Percentiles rank a stretch among this genome's conserved stretches.
phyloP scores from a whole-genome alignment of 2,888 invertebrate genomes.

The Diarsia dahlii region DNA sequence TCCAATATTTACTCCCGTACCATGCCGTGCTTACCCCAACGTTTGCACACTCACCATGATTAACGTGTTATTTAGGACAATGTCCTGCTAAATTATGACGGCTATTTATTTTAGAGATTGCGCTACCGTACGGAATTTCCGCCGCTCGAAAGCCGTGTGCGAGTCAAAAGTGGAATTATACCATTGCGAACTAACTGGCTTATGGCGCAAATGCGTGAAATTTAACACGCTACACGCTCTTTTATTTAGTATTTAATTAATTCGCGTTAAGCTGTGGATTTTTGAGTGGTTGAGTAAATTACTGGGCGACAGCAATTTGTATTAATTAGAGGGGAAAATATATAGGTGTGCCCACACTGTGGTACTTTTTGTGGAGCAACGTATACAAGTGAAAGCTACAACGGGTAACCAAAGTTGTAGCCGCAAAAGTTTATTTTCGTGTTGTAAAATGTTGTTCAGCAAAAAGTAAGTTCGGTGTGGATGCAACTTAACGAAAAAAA shows the following conservation, averaged over 20 bases:
- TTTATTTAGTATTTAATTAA: slow-evolving; percentile 55
- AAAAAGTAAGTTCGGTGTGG: not conserved
- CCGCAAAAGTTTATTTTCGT: not conserved
- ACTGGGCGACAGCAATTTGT: slow-evolving; percentile 12
- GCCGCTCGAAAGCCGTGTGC: slow-evolving; percentile 31
- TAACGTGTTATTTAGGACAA: slow-evolving; percentile 76
- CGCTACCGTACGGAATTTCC: slow-evolving; percentile 60
- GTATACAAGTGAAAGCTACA: fast-evolving
- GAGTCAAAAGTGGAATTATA: slow-evolving; percentile 57
- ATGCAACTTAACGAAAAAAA: not conserved
- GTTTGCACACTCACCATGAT: slow-evolving; percentile 73
- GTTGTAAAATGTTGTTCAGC: not conserved
- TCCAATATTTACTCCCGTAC: slow-evolving; percentile 10
- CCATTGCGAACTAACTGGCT: slow-evolving; percentile 47
- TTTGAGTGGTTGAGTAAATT: slow-evolving; percentile 42
- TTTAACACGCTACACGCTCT: slow-evolving; percentile 27
- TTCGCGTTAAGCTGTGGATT: slow-evolving; percentile 23
- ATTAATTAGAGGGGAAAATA: not conserved
- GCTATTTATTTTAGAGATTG: slow-evolving; percentile 78
- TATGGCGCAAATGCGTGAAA: slow-evolving; percentile 37
- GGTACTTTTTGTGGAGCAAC: not conserved
- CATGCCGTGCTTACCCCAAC: slow-evolving; percentile 58
- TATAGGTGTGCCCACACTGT: not conserved
- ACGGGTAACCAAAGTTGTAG: not conserved
- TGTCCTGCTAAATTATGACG: slow-evolving; percentile 74